Percentiles rank a stretch among this genome's conserved stretches.
These are phyloP conservation scores for Drosophila jambulina DNA, from an alignment of 1,140 invertebrate species.

Conservation along the genomic window DNA sequence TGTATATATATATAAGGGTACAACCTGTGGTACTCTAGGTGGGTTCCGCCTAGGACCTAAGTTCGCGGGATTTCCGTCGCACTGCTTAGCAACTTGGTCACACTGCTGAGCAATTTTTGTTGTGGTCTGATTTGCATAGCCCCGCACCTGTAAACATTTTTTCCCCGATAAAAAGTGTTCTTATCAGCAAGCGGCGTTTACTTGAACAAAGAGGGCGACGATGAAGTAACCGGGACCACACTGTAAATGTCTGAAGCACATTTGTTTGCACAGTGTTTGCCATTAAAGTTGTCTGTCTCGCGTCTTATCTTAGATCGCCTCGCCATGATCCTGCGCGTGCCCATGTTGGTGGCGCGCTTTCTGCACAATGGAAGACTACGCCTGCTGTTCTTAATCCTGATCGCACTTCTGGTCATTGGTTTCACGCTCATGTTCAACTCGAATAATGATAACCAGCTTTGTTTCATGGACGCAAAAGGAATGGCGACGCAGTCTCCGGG, in stretches of 20 bases:
- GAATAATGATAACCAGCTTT: constrained; percentile 36
- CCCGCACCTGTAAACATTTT: neutral
- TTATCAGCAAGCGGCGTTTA: neutral
- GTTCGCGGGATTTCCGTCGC: no score
- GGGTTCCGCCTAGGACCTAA: neutral
- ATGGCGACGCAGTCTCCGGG: neutral
- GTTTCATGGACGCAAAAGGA: constrained; percentile 33
- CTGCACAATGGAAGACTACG: constrained; percentile 67
- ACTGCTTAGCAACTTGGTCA: neutral
- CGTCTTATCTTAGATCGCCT: neutral
- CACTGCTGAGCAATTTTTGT: neutral
- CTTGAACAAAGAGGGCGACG: neutral
- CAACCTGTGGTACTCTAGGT: neutral
- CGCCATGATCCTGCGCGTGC: constrained; percentile 69
- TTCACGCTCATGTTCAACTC: constrained; percentile 20
- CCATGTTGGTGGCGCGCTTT: constrained; percentile 50
- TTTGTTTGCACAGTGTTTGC: no score
- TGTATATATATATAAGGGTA: neutral
- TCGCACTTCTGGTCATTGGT: constrained; percentile 34
- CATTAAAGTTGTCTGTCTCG: neutral
- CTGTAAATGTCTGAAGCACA: neutral
- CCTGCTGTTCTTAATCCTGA: constrained; percentile 52
- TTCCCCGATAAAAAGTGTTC: neutral
- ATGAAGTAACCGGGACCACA: neutral
- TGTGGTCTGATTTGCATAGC: neutral